Evolutionary conservation across 2,113 vertebrate genomes (phyloP), one percentile per base, ranked within the genome.

Genomic region (Arothron firmamentum): DNA sequence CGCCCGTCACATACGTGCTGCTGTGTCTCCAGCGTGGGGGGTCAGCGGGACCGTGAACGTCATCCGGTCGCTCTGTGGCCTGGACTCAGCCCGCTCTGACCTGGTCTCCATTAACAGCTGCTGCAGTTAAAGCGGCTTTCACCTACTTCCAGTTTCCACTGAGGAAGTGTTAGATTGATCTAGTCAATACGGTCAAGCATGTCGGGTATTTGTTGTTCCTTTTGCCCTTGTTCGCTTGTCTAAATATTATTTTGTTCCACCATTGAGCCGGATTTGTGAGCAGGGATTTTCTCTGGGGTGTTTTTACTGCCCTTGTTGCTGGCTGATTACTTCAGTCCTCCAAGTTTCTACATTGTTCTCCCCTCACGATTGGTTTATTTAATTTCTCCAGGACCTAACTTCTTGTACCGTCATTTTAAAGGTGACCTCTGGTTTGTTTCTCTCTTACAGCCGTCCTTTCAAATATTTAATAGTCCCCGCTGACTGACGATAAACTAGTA

Each of bases 161-260:
- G 72, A 84, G 87, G 81, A 87, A 85, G 75, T 83, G 62, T 80
- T 87, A 77, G 76, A 88, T 86, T 87, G 84, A 85, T 80, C 79
- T 48, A 38, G 59, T 59, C 74, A 78, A 75, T 84, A 70, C 42
- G n/a, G 70, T 78, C 79, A 84, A 68, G 79, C 83, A 87, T 56
- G 75, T 72, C 59, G 75, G 83, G 55, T 81, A 84, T 88, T 88
- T 88, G 70, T 85, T 89, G 80, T 82, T 78, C 20, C 59, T 70
- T 80, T 67, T 67, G 73, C 72, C 62, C 73, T 74, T 31, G 46
- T 75, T 72, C 73, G 47, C 50, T 83, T 82, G 75, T 86, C 85
- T 88, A 87, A 88, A 88, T 88, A 85, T 90, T 81, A 83, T 86
- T 87, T 70, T 67, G 79, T 82, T 78, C 77, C 63, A 62, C 63